phyloP scores from a whole-genome alignment of 2,888 invertebrate species.

The Gonocerus acuteangulatus region DNA sequence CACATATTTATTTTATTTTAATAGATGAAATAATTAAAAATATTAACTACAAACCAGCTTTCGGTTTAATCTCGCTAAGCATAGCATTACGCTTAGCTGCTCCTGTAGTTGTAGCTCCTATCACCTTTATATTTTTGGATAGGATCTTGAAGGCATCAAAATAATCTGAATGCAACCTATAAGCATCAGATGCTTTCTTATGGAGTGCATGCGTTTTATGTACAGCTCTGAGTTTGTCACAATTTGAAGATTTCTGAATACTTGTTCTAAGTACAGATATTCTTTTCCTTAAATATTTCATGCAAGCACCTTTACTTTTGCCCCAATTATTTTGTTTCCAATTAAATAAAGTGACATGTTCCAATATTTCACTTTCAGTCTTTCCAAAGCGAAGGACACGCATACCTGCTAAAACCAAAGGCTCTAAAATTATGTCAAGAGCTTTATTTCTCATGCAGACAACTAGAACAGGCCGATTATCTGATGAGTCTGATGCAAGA shows the following conservation, averaged over 20 bases:
- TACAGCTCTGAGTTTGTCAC: neutral
- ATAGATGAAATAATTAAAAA: too few species aligned
- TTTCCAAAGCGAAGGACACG: conserved; percentile 62
- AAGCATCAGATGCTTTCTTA: neutral
- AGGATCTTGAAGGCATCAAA: neutral
- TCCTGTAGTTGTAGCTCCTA: conserved; percentile 71
- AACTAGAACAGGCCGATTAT: conserved; percentile 57
- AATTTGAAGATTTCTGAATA: neutral
- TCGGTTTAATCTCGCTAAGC: conserved; percentile 53
- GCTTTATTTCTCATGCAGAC: conserved; percentile 81
- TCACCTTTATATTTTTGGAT: conserved; percentile 48
- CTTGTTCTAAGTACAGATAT: neutral
- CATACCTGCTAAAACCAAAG: conserved; percentile 52
- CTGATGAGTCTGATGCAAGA: conserved; percentile 52
- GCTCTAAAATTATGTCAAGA: conserved; percentile 74
- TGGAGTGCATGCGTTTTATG: neutral
- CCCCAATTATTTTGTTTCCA: neutral
- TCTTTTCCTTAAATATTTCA: neutral
- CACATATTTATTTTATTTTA: too few species aligned
- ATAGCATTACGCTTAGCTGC: conserved; percentile 61
- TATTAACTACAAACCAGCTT: conserved; percentile 49
- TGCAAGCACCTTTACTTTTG: neutral
- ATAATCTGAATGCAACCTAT: neutral
- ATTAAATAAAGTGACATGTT: neutral
- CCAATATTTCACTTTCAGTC: conserved; percentile 49